Percentiles rank a stretch among this genome's conserved stretches.
phyloP scores from a whole-genome alignment of 2,797 vertebrate species.

The Eptatretus atami region DNA sequence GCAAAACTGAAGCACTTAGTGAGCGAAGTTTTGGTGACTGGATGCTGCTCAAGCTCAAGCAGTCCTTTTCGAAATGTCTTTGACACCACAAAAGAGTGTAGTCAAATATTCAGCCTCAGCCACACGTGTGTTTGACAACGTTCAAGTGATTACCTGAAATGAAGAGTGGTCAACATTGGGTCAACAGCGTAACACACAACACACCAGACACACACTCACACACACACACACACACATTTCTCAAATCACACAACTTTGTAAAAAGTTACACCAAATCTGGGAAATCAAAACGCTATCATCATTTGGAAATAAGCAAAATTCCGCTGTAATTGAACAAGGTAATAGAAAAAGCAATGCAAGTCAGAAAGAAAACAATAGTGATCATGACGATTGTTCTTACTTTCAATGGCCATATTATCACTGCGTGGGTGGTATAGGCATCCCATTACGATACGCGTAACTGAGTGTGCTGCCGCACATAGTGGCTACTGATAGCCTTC shows the following conservation, averaged over 20 bases:
- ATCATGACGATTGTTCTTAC: no score
- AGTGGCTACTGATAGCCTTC: slow-evolving; percentile 33
- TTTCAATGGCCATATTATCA: no score
- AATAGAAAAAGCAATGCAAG: background rate
- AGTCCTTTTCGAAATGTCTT: slow-evolving; percentile 29
- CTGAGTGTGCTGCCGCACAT: slow-evolving; percentile 38
- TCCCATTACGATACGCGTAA: slow-evolving; percentile 64
- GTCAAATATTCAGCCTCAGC: slow-evolving; percentile 24
- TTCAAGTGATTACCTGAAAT: slow-evolving; percentile 18
- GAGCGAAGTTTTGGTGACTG: slow-evolving; percentile 17
- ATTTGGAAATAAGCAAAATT: no score
- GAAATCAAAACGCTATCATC: no score
- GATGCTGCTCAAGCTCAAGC: slow-evolving; percentile 19
- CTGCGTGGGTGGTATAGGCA: slow-evolving; percentile 47
- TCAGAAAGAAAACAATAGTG: no score
- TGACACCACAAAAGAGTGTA: slow-evolving; percentile 31
- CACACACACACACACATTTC: background rate
- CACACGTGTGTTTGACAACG: slow-evolving; percentile 19
- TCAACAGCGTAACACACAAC: background rate
- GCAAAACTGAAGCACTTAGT: slow-evolving; percentile 33
- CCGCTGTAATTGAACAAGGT: background rate
- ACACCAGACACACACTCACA: background rate
- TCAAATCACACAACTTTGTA: no score
- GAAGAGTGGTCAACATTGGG: background rate
- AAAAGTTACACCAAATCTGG: no score